Percentiles rank a stretch among this genome's conserved stretches.
phyloP scores from a whole-genome alignment of 2,113 vertebrate genomes.

The Beaufortia kweichowensis region DNA sequence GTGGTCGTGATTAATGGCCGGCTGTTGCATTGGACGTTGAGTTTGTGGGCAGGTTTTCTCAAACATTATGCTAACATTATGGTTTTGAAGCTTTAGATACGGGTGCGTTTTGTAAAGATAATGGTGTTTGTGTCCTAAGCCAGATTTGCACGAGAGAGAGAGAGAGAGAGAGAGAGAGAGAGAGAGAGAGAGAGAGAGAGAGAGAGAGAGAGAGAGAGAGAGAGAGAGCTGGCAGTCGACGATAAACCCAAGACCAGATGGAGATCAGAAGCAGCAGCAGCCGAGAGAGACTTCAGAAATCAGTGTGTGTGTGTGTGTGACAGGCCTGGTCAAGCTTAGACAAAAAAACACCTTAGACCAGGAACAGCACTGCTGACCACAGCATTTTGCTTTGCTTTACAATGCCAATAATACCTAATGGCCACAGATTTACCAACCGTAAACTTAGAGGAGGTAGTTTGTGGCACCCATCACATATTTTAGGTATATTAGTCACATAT shows the following conservation, averaged over 20 bases:
- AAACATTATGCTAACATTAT: conserved; percentile 24
- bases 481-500: background rate
- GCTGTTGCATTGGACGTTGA: conserved; percentile 41
- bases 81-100: conserved; percentile 37
- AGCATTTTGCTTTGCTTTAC: background rate
- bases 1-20: conserved; percentile 50
- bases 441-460: conserved; percentile 1
- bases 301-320: conserved; percentile 1
- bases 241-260: conserved; percentile 48
- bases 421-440: background rate
- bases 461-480: background rate
- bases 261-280: conserved; percentile 37
- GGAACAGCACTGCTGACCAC: conserved; percentile 1
- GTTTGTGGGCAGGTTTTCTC: conserved; percentile 32
- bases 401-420: background rate
- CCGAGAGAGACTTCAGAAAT: conserved; percentile 13
- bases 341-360: conserved; percentile 4
- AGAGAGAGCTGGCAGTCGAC: conserved; percentile 19
- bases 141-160: conserved; percentile 26
- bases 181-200: background rate
- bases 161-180: background rate
- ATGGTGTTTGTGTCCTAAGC: conserved; percentile 43
- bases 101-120: conserved; percentile 37
- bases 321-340: conserved; percentile 5
- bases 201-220: conserved; percentile 7